phyloP scores from a whole-genome alignment of 1,140 invertebrate species.

The Procambarus clarkii region DNA sequence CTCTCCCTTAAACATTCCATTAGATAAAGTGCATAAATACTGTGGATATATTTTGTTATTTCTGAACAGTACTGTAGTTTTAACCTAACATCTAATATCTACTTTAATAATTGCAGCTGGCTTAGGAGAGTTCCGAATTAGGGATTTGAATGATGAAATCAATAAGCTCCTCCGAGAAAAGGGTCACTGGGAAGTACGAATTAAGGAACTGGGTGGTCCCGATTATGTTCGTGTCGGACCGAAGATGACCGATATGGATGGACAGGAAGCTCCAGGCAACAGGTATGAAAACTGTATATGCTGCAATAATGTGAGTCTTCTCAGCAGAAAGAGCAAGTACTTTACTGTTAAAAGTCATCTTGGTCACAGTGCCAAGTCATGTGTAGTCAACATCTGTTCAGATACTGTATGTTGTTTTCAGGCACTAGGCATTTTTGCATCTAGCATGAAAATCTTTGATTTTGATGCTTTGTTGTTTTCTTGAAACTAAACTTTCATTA shows the following conservation, averaged over 20 bases:
- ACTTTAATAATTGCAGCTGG: conserved; percentile 81
- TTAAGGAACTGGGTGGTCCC: conserved; percentile 94
- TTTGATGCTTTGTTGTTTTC: no score
- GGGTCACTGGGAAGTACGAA: conserved; percentile 98
- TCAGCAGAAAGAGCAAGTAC: no score
- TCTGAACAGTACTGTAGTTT: background rate
- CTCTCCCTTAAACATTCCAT: no score
- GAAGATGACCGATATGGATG: conserved; percentile 96
- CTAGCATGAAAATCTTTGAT: no score
- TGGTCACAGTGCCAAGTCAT: background rate
- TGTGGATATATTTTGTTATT: no score
- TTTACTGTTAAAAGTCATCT: background rate
- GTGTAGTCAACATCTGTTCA: no score
- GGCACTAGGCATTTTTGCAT: no score
- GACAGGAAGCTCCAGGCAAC: conserved; percentile 97
- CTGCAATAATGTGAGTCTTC: no score
- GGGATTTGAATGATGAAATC: conserved; percentile 99
- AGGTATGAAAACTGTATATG: conserved; percentile 71
- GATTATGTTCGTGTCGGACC: conserved; percentile 95
- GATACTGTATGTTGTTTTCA: no score
- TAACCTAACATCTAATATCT: conserved; percentile 73
- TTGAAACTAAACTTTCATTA: no score
- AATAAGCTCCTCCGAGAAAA: conserved; percentile 93
- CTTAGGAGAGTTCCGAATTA: conserved; percentile 96
- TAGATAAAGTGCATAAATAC: no score